Evolutionary conservation across 2,113 vertebrate genomes (phyloP).

Genomic region (Noctilio leporinus): DNA sequence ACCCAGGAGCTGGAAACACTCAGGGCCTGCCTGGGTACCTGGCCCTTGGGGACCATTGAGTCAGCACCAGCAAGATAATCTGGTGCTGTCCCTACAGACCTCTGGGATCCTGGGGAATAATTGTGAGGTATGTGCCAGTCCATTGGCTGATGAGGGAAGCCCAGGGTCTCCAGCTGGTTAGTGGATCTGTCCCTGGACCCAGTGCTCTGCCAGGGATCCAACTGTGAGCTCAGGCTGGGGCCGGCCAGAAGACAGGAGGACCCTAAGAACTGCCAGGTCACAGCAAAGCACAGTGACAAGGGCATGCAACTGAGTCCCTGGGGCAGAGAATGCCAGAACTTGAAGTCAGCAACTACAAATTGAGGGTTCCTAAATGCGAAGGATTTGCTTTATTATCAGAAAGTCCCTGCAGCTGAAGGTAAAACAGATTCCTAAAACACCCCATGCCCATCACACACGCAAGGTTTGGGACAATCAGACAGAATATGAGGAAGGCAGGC

Average conservation of each 20-base stretch:
- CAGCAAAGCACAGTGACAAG: background rate
- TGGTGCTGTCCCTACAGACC: background rate
- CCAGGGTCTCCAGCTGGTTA: background rate
- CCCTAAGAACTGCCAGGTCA: background rate
- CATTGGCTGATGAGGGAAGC: background rate
- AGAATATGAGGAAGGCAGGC: background rate
- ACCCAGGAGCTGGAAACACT: background rate
- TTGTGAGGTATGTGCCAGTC: background rate
- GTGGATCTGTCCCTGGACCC: background rate
- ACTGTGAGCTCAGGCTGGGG: background rate
- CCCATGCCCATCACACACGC: background rate
- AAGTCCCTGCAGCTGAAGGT: background rate
- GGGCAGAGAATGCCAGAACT: background rate
- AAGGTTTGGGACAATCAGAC: background rate
- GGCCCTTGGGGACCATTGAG: background rate
- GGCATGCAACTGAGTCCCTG: fast-evolving
- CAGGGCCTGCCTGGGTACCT: background rate
- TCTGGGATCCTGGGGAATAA: background rate
- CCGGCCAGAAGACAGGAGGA: background rate
- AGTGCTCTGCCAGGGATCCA: background rate
- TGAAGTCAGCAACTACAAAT: background rate
- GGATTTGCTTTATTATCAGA: background rate
- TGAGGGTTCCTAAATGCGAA: background rate
- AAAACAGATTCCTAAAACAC: background rate
- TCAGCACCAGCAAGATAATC: background rate